Evolutionary conservation across 2,113 vertebrate genomes (phyloP).

Genomic region (Callipepla squamata): DNA sequence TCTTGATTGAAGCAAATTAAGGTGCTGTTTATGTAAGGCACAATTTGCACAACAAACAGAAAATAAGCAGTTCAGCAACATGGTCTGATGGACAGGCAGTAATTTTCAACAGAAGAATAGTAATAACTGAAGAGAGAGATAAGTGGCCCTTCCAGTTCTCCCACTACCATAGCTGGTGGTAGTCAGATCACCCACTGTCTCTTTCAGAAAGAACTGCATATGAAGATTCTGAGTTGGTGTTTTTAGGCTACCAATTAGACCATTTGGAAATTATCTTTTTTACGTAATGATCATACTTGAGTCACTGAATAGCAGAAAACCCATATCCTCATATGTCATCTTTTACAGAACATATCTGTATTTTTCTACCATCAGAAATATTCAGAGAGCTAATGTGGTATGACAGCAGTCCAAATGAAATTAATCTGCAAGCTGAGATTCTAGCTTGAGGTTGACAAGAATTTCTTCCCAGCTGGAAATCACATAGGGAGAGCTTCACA

Average conservation of each 20-base stretch:
- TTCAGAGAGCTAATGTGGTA: slow-evolving; percentile 32
- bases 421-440: slow-evolving; percentile 32
- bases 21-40: neutral
- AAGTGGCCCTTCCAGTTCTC: neutral
- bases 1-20: neutral
- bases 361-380: neutral
- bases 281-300: neutral
- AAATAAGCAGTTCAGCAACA: neutral
- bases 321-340: neutral
- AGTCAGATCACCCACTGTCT: neutral
- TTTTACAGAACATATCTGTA: neutral
- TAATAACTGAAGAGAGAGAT: neutral
- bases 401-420: slow-evolving; percentile 47
- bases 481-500: slow-evolving; percentile 30
- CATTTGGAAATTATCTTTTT: neutral
- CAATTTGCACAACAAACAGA: neutral
- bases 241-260: neutral
- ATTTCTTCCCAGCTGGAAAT: slow-evolving; percentile 43
- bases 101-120: neutral
- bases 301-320: neutral
- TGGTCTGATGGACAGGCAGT: neutral
- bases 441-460: slow-evolving; percentile 31
- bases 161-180: neutral
- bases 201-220: neutral
- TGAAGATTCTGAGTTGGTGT: neutral